Conservation (phyloP, 2,113 vertebrate genomes). For the Phaethornis superciliosus region DNA sequence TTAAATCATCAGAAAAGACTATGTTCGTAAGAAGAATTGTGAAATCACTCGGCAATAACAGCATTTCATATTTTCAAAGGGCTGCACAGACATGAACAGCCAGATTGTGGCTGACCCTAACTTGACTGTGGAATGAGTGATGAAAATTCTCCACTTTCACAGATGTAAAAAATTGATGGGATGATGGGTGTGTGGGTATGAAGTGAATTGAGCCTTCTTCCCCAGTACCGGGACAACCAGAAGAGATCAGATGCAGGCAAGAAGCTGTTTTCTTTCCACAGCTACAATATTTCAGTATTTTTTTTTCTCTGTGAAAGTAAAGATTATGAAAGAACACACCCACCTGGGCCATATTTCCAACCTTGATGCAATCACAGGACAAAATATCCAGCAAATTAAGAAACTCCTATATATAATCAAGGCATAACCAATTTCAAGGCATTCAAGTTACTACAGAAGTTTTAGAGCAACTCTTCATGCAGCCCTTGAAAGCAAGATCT, state of each 20-base stretch:
- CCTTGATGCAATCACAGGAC: neutral
- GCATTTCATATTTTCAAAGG: conserved; percentile 25
- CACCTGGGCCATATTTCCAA: neutral
- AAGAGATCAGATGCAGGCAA: neutral
- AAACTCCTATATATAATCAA: neutral
- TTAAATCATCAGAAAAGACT: neutral
- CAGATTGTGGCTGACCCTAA: conserved; percentile 8
- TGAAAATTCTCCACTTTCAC: neutral
- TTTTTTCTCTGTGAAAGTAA: neutral
- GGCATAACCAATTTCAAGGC: neutral
- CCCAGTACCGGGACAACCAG: neutral
- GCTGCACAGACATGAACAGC: neutral
- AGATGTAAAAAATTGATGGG: neutral
- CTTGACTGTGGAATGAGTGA: neutral
- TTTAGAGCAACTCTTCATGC: neutral
- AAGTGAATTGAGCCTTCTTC: neutral
- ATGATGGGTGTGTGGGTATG: neutral
- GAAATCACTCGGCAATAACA: conserved; percentile 6
- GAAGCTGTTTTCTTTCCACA: neutral
- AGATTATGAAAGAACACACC: neutral
- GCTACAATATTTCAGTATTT: neutral
- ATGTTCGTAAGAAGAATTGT: no score
- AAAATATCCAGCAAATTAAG: neutral
- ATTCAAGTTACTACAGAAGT: neutral
- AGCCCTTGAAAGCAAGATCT: neutral